A percentile compares a stretch with the other conserved stretches of the same genome.
These are phyloP conservation scores for Pelecanoides urinatrix DNA, from an alignment of 2,113 vertebrate species.

Conservation along the genomic window DNA sequence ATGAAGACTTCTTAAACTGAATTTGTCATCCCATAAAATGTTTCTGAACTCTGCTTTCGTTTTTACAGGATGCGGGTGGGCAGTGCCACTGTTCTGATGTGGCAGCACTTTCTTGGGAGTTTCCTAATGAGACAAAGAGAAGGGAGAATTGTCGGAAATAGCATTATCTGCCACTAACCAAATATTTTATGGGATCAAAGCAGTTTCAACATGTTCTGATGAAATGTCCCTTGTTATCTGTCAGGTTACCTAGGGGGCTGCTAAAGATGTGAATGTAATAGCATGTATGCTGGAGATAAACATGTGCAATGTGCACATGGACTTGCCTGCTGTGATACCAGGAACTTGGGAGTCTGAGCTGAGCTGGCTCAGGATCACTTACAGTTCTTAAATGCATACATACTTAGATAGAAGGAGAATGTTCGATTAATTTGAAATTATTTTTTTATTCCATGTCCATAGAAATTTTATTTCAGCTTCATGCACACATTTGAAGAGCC, in stretches of 20 bases:
- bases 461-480: background rate
- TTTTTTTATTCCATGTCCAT: background rate
- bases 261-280: background rate
- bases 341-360: background rate
- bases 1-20: background rate
- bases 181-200: background rate
- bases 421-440: background rate
- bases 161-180: background rate
- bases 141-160: background rate
- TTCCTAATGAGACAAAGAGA: background rate
- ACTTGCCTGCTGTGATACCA: background rate
- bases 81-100: background rate
- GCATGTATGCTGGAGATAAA: background rate
- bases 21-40: background rate
- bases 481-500: background rate
- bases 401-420: background rate
- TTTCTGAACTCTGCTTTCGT: background rate
- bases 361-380: background rate
- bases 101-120: background rate
- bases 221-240: background rate
- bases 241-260: background rate
- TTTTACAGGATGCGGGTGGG: background rate
- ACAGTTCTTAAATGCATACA: background rate
- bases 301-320: fast-evolving
- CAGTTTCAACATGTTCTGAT: background rate